A percentile compares a stretch with the other conserved stretches of the same genome.
phyloP scores from a whole-genome alignment of 2,113 vertebrate genomes.

The Pterophyllum scalare region DNA sequence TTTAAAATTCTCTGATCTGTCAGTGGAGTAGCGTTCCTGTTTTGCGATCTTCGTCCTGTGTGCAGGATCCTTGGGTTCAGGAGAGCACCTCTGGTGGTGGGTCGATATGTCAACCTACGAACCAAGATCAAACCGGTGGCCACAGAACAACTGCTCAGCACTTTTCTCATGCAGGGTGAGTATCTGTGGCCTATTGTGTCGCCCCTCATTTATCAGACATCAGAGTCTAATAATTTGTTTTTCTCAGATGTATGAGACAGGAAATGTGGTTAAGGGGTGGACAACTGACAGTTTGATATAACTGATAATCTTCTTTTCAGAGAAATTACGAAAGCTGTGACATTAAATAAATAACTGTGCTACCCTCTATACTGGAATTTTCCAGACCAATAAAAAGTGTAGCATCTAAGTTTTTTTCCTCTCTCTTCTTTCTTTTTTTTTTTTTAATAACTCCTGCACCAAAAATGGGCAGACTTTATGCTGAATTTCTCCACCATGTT shows the following conservation, averaged over 20 bases:
- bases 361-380: not conserved
- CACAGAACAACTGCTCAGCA: conserved; percentile 94
- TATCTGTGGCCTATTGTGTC: not conserved
- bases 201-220: not conserved
- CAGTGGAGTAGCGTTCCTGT: not conserved
- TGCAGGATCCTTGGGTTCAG: conserved; percentile 95
- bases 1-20: not conserved
- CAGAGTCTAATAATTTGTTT: not conserved
- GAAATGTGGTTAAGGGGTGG: not conserved
- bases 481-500: not conserved
- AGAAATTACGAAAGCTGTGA: not conserved
- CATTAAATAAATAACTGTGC: not conserved
- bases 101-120: conserved; percentile 92
- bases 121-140: conserved; percentile 96
- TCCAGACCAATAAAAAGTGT: not conserved
- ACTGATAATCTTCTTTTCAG: not conserved
- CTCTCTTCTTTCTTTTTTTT: too few relatives aligned
- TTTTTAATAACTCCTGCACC: not conserved
- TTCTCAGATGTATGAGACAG: not conserved
- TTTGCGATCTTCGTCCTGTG: not conserved
- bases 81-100: conserved; percentile 94
- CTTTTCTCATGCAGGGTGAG: conserved; percentile 93
- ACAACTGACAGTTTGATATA: not conserved
- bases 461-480: not conserved
- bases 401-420: fast-evolving